Evolutionary conservation across 1,140 invertebrate species (phyloP), one percentile per base, ranked within the genome.

Genomic region (Neodiprion virginianus): DNA sequence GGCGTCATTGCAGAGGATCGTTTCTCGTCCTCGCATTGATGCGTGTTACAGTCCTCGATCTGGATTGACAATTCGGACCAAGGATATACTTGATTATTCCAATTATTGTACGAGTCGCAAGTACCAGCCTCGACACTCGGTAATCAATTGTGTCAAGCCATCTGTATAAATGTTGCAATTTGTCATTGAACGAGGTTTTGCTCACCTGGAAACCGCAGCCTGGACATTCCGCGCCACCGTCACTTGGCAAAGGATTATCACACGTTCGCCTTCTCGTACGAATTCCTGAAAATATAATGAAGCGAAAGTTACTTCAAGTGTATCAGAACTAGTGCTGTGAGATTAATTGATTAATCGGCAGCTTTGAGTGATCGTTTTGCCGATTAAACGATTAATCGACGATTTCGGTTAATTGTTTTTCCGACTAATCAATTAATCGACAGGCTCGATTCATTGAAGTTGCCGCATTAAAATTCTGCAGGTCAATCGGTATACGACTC

Each of bases 1-100:
- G 92, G 93, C 0, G 95, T 95, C 95, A 95, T 96, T 1, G 90
- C 83, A 0, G 92, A 93, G 0, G 92, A 89, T 77, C 92, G 92
- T 71, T 91, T 91, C 11, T 91, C 89, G 78, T 94, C 92, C 0
- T 90, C 86, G 77, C 96, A 97, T 0, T 90, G 82, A 14, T 92
- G 88, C 69, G 90, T 88, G 67, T 95, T 94, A 83, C 96, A 97
- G 1, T 90, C 86, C 75, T 93, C 91, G 61, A 92, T 90, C 82
- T 94, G 90, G 1, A 89, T 82, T 10, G 12, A 61, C 48, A 71
- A 74, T 21, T 12, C 12, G 12, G 49, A 71, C 3, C 69, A 75
- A 75, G 69, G 14, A 48, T 67, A 69, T 70, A 47, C 1, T 53
- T 61, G 28, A 40, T 40, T 40, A 40, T 40, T 40, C 2, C 28